A percentile compares a stretch with the other conserved stretches of the same genome.
phyloP scores from a whole-genome alignment of 2,113 vertebrate species.

The Isurus oxyrinchus region DNA sequence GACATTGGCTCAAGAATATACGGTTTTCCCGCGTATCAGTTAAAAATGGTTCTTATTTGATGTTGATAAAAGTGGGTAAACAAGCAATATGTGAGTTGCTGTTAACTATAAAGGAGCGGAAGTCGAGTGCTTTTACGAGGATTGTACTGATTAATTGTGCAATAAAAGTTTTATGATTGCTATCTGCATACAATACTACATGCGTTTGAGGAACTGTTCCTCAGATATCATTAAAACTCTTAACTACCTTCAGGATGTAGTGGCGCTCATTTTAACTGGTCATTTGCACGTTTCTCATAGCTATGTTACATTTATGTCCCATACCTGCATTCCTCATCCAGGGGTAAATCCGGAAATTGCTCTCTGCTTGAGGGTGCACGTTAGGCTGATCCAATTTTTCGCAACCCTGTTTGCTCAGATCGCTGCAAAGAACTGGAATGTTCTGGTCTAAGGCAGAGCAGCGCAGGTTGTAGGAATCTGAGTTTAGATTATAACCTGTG shows the following conservation, averaged over 20 bases:
- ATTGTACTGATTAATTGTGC: slow-evolving; percentile 70
- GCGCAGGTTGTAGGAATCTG: slow-evolving; percentile 71
- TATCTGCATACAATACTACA: slow-evolving; percentile 81
- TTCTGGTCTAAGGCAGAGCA: slow-evolving; percentile 79
- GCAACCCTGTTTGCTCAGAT: slow-evolving; percentile 72
- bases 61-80: slow-evolving; percentile 30
- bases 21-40: background rate
- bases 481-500: slow-evolving; percentile 67
- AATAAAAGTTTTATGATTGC: slow-evolving; percentile 92
- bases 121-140: slow-evolving; percentile 74
- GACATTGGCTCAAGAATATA: background rate
- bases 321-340: slow-evolving; percentile 92
- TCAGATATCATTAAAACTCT: slow-evolving; percentile 72
- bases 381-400: slow-evolving; percentile 70
- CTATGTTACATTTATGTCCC: slow-evolving; percentile 49
- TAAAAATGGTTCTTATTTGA: slow-evolving; percentile 16
- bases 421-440: slow-evolving; percentile 74
- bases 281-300: slow-evolving; percentile 47
- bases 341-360: slow-evolving; percentile 80
- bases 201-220: slow-evolving; percentile 68
- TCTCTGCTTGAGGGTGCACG: slow-evolving; percentile 70
- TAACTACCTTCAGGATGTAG: slow-evolving; percentile 58
- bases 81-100: slow-evolving; percentile 35
- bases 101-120: slow-evolving; percentile 58
- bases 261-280: slow-evolving; percentile 54